Evolutionary conservation across 2,797 vertebrate genomes (phyloP).

Genomic region (Mormyrus proboscirostris): DNA sequence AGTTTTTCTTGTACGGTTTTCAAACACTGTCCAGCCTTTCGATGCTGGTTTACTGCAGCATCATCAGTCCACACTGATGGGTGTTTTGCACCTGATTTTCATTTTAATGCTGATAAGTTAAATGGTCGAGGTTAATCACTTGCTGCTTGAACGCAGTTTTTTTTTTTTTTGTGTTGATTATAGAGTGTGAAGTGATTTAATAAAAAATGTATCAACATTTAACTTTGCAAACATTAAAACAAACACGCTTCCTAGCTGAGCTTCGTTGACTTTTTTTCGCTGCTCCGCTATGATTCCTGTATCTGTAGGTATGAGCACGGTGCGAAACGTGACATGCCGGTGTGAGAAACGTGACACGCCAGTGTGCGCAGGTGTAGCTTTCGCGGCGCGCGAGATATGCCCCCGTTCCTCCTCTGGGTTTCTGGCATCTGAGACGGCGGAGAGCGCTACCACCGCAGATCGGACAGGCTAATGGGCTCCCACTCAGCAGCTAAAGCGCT

Average conservation of each 20-base stretch:
- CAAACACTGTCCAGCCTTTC: neutral
- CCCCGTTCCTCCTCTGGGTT: neutral
- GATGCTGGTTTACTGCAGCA: neutral
- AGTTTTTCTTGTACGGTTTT: neutral
- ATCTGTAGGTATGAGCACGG: neutral
- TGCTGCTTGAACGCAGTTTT: neutral
- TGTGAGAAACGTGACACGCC: neutral
- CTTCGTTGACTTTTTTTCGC: neutral
- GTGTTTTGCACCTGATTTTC: neutral
- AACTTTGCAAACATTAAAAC: neutral
- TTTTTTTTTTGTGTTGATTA: neutral
- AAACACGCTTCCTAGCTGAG: neutral
- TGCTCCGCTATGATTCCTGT: neutral
- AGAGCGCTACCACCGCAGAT: neutral
- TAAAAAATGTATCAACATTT: constrained; percentile 1
- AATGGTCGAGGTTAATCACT: neutral
- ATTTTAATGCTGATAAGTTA: neutral
- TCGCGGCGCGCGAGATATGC: neutral
- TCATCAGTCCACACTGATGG: neutral
- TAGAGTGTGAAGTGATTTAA: neutral
- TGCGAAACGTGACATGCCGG: neutral
- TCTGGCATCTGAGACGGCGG: neutral
- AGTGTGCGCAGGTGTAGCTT: neutral
- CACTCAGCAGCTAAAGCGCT: neutral
- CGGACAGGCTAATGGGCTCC: neutral